phyloP scores from a whole-genome alignment of 1,140 invertebrate genomes.

The Diorhabda carinulata region DNA sequence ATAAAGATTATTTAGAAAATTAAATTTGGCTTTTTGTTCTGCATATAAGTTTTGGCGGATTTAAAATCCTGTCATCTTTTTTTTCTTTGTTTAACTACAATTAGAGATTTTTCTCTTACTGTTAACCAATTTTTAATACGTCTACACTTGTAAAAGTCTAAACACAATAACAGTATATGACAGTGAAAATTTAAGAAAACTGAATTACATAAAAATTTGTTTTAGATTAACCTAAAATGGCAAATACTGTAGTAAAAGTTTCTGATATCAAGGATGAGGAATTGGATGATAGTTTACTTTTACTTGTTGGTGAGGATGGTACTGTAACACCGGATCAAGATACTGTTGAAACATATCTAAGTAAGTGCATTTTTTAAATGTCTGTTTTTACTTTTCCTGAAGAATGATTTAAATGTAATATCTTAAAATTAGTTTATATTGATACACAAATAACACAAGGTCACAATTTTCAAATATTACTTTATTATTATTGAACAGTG shows the following conservation, averaged over 20 bases:
- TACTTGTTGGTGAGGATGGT: slow-evolving; percentile 44
- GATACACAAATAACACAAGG: too few species aligned
- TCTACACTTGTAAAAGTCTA: too few species aligned
- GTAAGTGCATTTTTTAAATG: slow-evolving; percentile 31
- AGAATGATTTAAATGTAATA: not conserved
- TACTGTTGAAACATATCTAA: slow-evolving; percentile 43
- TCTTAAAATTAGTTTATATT: too few species aligned
- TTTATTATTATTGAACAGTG: too few species aligned
- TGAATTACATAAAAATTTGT: slow-evolving; percentile 4
- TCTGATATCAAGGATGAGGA: slow-evolving; percentile 36
- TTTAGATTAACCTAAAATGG: slow-evolving; percentile 32
- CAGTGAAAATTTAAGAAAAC: not conserved
- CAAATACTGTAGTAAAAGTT: slow-evolving; percentile 45
- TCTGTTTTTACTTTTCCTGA: slow-evolving; percentile 5
- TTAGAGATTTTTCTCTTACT: too few species aligned
- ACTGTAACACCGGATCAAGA: slow-evolving; percentile 43
- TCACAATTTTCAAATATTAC: too few species aligned
- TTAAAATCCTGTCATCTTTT: not conserved
- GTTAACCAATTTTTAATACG: too few species aligned
- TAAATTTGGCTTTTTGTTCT: not conserved
- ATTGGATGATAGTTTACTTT: slow-evolving; percentile 39
- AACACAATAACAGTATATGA: too few species aligned
- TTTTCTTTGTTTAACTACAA: too few species aligned
- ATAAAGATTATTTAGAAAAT: not conserved
- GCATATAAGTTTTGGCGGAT: not conserved